These are phyloP conservation scores for Meghimatium bilineatum DNA, from an alignment of 2,888 invertebrate species.

Conservation along the genomic window DNA sequence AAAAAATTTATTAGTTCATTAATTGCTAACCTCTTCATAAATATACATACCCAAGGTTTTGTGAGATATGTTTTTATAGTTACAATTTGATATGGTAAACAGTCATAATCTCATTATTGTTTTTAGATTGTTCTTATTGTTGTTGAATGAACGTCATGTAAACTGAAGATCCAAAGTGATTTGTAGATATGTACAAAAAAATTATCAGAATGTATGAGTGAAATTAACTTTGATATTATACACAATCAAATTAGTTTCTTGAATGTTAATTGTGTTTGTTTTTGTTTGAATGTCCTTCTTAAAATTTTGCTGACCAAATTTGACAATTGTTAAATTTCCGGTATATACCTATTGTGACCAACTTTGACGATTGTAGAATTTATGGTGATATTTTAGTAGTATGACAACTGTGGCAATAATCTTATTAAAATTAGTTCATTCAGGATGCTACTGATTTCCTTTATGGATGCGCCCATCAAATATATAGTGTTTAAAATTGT, in stretches of 20 bases:
- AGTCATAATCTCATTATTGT: not conserved
- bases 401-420: too few species aligned
- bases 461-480: too few species aligned
- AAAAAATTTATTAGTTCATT: not conserved
- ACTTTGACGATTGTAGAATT: too few species aligned
- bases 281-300: not conserved
- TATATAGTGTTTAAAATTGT: too few species aligned
- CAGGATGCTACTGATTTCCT: too few species aligned
- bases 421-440: too few species aligned
- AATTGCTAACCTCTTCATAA: not conserved
- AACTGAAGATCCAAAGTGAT: not conserved
- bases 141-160: not conserved
- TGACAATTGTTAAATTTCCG: too few species aligned
- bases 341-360: too few species aligned
- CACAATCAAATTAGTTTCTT: not conserved
- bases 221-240: not conserved
- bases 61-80: not conserved
- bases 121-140: not conserved
- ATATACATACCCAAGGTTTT: not conserved
- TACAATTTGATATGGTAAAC: not conserved
- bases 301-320: too few species aligned
- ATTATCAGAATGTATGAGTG: not conserved
- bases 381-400: too few species aligned
- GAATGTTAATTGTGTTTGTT: not conserved
- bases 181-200: constrained; percentile 8